Base-by-base conservation (phyloP, 2,888 invertebrate species). In the Campopleginae sp. region DNA sequence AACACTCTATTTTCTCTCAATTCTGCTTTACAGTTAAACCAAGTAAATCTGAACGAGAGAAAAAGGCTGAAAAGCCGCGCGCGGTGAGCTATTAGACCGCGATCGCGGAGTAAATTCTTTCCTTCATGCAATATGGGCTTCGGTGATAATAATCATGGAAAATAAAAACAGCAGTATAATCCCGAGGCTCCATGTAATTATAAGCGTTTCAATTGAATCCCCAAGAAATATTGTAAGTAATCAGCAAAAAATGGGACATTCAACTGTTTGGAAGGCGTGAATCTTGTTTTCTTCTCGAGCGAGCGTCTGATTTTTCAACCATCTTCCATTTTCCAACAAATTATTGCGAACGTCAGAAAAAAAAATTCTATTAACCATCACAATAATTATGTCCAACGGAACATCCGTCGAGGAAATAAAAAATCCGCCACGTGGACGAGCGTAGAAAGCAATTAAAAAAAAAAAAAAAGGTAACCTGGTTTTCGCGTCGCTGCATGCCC, bases 1-100 rank as follows among this genome's bases (percentile, higher is more conserved):
- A 72, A 65, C 72, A 44, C 63, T 72, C 51, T 54, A 80, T 80
- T 80, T 74, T 74, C 61, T 65, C n/a, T 63, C 72, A 51, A 23
- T 17, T 66, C 31, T 23, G 42, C 12, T 10, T 42, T 17, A 12
- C 46, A 33, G 46, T 14, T 33, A 44, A 65, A 77, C 19, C 46
- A n/a, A 42, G 33, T 14, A 44, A 33, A 42, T 46, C 23, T 63
- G 48, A 81, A 31, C 27, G 33, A 38, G 27, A 44, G 19, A 42
- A 42, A 75, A 75, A 66, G 66, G 23, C 14, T n/a, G n/a, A 70
- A 68, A 70, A 68, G 51, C 19, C 70, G 38, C 33, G 38, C 33
- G 33, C 38, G n/a, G 61, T 44, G 51, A 10, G 19, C 71, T 65
- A 82, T 77, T 42, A 82, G 71, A 77, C 63, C 51, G 31, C 23